These are phyloP conservation scores for Sclerodermus sp. DNA, from an alignment of 2,888 invertebrate genomes.

Conservation along the genomic window DNA sequence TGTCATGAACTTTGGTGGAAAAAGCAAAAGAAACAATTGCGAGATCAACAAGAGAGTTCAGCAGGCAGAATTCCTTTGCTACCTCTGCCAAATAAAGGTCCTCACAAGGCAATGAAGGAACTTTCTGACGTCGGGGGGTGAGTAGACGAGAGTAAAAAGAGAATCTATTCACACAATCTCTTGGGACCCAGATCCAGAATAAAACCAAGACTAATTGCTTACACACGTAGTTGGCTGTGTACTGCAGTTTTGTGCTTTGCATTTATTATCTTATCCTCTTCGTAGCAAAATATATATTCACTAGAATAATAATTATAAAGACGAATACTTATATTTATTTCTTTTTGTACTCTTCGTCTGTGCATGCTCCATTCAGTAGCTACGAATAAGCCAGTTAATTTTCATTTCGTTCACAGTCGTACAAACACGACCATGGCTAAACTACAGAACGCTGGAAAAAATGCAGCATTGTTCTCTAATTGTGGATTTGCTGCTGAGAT, in stretches of 20 bases:
- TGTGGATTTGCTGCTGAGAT: constrained; percentile 23
- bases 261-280: constrained; percentile 34
- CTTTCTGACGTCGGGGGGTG: constrained; percentile 63
- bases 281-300: constrained; percentile 16
- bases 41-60: constrained; percentile 70
- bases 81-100: constrained; percentile 50
- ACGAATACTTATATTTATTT: background rate
- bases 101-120: constrained; percentile 57
- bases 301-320: too few species aligned
- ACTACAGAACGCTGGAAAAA: constrained; percentile 32
- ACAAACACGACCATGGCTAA: constrained; percentile 33
- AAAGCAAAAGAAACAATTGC: constrained; percentile 81
- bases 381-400: constrained; percentile 35
- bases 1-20: constrained; percentile 99
- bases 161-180: constrained; percentile 20
- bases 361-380: constrained; percentile 27
- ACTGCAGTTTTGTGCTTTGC: constrained; percentile 44
- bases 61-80: constrained; percentile 46
- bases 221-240: constrained; percentile 42
- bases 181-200: background rate
- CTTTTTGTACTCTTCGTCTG: constrained; percentile 22
- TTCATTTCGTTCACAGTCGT: constrained; percentile 38
- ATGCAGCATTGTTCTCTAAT: constrained; percentile 26
- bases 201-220: constrained; percentile 36
- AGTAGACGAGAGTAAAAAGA: constrained; percentile 52